A percentile compares a stretch with the other conserved stretches of the same genome.
Conservation (phyloP, 2,113 vertebrate species). For the Carassius carassius region DNA sequence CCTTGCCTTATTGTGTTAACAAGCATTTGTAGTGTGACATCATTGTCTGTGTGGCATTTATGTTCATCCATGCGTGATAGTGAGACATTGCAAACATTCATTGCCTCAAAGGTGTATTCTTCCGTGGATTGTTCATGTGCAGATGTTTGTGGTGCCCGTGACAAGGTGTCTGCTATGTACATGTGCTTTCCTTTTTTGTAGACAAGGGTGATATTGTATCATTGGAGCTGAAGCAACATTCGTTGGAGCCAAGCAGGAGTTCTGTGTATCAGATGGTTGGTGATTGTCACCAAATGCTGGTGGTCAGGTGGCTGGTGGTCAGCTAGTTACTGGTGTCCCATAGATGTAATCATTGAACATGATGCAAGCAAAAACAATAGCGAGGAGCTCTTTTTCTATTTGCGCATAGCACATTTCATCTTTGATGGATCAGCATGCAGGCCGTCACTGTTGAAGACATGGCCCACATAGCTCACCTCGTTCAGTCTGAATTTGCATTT, state of each 20-base stretch:
- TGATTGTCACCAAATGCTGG: slow-evolving; percentile 37
- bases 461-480: too few species aligned
- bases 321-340: background rate
- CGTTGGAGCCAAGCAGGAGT: slow-evolving; percentile 22
- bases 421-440: too few species aligned
- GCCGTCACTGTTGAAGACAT: too few species aligned
- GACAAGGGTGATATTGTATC: background rate
- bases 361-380: background rate
- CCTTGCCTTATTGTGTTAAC: background rate
- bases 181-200: background rate
- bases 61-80: background rate
- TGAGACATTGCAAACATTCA: background rate
- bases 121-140: background rate
- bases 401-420: background rate
- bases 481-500: too few species aligned
- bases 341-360: slow-evolving; percentile 1
- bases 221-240: slow-evolving; percentile 3
- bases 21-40: background rate
- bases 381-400: background rate
- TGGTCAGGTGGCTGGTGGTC: background rate
- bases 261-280: slow-evolving; percentile 29
- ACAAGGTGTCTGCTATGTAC: background rate
- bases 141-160: background rate
- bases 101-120: background rate
- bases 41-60: background rate